These are phyloP conservation scores for Rhagoletis pomonella DNA, from an alignment of 1,140 invertebrate species.

Conservation along the genomic window DNA sequence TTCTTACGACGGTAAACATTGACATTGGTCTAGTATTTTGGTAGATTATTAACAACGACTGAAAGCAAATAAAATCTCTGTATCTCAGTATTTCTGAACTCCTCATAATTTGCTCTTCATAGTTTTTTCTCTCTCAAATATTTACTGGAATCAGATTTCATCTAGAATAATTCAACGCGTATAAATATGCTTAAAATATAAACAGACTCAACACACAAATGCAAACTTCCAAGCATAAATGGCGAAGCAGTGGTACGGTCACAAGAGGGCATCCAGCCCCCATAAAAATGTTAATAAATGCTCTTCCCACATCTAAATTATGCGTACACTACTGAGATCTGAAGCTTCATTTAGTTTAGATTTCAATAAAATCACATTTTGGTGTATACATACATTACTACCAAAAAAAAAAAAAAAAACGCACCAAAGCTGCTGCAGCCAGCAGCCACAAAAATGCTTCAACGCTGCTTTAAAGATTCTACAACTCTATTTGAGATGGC, in stretches of 20 bases:
- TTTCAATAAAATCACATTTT: not conserved
- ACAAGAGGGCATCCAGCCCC: not conserved
- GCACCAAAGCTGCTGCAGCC: not conserved
- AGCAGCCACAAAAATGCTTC: not conserved
- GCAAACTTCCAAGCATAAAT: too few relatives aligned
- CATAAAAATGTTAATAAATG: conserved; percentile 7
- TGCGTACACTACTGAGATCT: not conserved
- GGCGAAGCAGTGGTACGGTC: too few relatives aligned
- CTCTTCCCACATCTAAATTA: not conserved
- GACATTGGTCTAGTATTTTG: too few relatives aligned
- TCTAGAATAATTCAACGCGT: too few relatives aligned
- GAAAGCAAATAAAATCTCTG: too few relatives aligned
- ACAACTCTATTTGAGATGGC: not conserved
- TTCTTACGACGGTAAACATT: too few relatives aligned
- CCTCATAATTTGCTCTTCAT: too few relatives aligned
- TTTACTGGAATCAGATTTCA: not conserved
- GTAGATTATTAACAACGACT: too few relatives aligned
- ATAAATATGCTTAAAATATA: too few relatives aligned
- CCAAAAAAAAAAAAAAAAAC: not conserved
- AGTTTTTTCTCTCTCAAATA: not conserved
- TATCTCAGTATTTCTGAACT: too few relatives aligned
- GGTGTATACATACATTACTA: not conserved
- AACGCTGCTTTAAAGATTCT: not conserved
- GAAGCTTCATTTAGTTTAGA: not conserved
- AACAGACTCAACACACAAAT: too few relatives aligned